A percentile compares a stretch with the other conserved stretches of the same genome.
Evolutionary conservation across 1,140 invertebrate genomes (phyloP).

Genomic region (Platyscapa corneri): DNA sequence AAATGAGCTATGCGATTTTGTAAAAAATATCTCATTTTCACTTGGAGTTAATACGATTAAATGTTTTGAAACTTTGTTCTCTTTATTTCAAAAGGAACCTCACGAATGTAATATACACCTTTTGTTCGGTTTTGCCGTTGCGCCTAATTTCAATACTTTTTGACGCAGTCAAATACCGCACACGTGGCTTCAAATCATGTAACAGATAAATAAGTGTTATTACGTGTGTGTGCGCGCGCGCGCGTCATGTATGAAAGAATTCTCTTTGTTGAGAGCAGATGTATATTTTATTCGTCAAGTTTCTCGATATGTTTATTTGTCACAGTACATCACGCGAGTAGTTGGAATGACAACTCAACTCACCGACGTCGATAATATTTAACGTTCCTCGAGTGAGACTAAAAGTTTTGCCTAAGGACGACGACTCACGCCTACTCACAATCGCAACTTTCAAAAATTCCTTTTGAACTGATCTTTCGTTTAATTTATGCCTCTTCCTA

Average conservation of each 20-base stretch:
- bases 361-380: constrained; percentile 27
- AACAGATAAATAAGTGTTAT: neutral
- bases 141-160: constrained; percentile 26
- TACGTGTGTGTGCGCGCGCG: too few relatives aligned
- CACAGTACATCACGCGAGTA: constrained; percentile 59
- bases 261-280: neutral
- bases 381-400: constrained; percentile 4
- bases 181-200: neutral
- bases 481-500: constrained; percentile 19
- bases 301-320: constrained; percentile 64
- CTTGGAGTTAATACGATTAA: constrained; percentile 32
- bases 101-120: constrained; percentile 24
- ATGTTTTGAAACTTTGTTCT: constrained; percentile 13
- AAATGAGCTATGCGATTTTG: neutral
- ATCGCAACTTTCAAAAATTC: constrained; percentile 32
- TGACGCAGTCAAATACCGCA: neutral
- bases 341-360: constrained; percentile 44
- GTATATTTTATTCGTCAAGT: constrained; percentile 47
- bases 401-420: constrained; percentile 20
- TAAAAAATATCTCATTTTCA: constrained; percentile 47
- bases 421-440: neutral
- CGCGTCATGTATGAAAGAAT: too few relatives aligned
- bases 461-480: neutral
- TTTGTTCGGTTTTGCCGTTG: neutral
- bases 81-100: constrained; percentile 30